Base-by-base conservation (phyloP, 1,140 invertebrate genomes). In the Araneus ventricosus region DNA sequence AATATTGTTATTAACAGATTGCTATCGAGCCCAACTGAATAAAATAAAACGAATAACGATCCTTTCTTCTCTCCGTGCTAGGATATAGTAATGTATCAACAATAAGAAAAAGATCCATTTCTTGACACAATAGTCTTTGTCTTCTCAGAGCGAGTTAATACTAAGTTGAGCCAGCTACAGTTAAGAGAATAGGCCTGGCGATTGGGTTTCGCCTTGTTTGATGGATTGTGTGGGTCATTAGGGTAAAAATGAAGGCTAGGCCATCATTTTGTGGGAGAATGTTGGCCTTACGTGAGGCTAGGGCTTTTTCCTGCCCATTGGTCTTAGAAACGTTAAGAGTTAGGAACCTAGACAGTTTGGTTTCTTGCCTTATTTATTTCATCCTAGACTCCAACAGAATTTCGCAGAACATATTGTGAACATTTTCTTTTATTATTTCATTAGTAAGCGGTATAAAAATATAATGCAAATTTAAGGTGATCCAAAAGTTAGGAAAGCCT, bases 151-250 rank as follows among this genome's bases (percentile, higher is more conserved):
- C 30, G 30, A 75, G 63, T 67, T n/a, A 67, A 67, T 27, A 67
- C 63, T 27, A 14, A 67, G 30, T 30, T 75, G 67, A 34, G 67
- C 30, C 14, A 75, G 67, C 27, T 75, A 30, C 30, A 75, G 67
- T 8, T 75, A 75, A 75, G 30, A 17, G 67, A 75, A 75, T 75
- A 30, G 30, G 30, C 14, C 30, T 75, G 27, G 27, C 27, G 30
- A 75, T 75, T 75, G 67, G 67, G 30, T 75, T 75, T 75, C 67
- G 67, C 17, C 30, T 30, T 75, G 67, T 75, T 75, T 75, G 67
- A 75, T 75, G 67, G 67, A 75, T 75, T 75, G 67, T 75, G 30
- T 75, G 30, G 67, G 67, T 75, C 67, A 75, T 75, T 75, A 75
- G 67, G 67, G 67, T 75, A 75, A 75, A 75, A 75, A 75, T 75